These are phyloP conservation scores for Atta colombica DNA, from an alignment of 1,140 invertebrate species.

Conservation along the genomic window DNA sequence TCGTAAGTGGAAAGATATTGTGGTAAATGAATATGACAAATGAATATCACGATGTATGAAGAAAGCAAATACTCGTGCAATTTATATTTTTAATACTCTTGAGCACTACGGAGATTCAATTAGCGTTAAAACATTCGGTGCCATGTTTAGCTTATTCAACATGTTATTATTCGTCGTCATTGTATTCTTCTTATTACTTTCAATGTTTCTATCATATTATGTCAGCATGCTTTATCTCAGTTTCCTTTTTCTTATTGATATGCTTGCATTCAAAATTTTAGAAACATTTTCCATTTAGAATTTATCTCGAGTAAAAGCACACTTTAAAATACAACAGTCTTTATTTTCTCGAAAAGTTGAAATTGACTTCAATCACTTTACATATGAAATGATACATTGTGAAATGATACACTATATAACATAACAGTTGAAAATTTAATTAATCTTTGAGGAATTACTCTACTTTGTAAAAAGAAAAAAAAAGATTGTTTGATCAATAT, in stretches of 20 bases:
- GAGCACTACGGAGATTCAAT: conserved; percentile 28
- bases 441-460: neutral
- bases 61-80: conserved; percentile 1
- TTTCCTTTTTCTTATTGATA: conserved; percentile 13
- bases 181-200: conserved; percentile 37
- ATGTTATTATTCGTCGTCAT: neutral
- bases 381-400: neutral
- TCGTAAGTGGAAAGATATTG: neutral
- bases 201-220: conserved; percentile 17
- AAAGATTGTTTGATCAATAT: neutral
- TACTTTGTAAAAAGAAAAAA: conserved; percentile 1
- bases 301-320: conserved; percentile 1
- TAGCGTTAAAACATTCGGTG: conserved; percentile 27
- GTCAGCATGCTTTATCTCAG: conserved; percentile 26
- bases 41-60: neutral
- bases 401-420: no score
- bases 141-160: conserved; percentile 20
- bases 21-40: neutral
- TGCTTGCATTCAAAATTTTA: conserved; percentile 16
- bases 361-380: neutral
- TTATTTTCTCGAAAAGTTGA: neutral
- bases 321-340: neutral
- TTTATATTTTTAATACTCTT: conserved; percentile 12
- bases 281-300: neutral
- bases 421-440: neutral